Evolutionary conservation across 92 coral and sea anemone genomes (phyloP).

Genomic region (Porites cylindrica): DNA sequence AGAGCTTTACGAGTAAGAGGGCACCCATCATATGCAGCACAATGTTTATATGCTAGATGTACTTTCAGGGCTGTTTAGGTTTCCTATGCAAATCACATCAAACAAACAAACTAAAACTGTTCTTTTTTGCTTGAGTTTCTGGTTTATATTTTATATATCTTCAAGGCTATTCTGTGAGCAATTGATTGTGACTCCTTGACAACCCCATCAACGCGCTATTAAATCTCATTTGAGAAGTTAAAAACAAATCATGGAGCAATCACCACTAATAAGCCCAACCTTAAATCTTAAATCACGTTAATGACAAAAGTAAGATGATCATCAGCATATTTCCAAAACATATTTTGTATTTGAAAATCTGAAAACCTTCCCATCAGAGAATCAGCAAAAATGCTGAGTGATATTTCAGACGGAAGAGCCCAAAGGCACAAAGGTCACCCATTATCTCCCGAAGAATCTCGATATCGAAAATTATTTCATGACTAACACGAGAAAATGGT

Average conservation of each 20-base stretch:
- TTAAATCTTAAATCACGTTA: neutral
- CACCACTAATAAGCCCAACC: too few relatives aligned
- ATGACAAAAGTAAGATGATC: neutral
- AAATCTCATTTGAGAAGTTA: neutral
- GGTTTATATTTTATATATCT: too few relatives aligned
- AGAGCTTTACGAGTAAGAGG: too few relatives aligned
- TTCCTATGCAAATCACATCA: too few relatives aligned
- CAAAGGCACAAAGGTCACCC: conserved; percentile 10
- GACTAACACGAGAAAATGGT: conserved; percentile 27
- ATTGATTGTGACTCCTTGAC: neutral
- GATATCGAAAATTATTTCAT: conserved; percentile 43
- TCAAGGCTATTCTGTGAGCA: neutral
- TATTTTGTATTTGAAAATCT: neutral
- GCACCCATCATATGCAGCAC: too few relatives aligned
- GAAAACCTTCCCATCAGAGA: conserved; percentile 5
- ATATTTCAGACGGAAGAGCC: conserved; percentile 15
- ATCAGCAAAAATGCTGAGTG: conserved; percentile 18
- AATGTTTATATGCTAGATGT: too few relatives aligned
- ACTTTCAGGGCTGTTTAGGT: too few relatives aligned
- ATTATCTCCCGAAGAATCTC: conserved; percentile 46
- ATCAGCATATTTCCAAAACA: neutral
- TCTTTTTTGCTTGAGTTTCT: too few relatives aligned
- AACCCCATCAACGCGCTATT: conserved; percentile 24
- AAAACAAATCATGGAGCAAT: neutral
- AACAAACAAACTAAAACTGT: too few relatives aligned